Percentiles rank a stretch among this genome's conserved stretches.
These are phyloP conservation scores for Peromyscus nudipes DNA, from an alignment of 2,797 vertebrate species.

Conservation along the genomic window DNA sequence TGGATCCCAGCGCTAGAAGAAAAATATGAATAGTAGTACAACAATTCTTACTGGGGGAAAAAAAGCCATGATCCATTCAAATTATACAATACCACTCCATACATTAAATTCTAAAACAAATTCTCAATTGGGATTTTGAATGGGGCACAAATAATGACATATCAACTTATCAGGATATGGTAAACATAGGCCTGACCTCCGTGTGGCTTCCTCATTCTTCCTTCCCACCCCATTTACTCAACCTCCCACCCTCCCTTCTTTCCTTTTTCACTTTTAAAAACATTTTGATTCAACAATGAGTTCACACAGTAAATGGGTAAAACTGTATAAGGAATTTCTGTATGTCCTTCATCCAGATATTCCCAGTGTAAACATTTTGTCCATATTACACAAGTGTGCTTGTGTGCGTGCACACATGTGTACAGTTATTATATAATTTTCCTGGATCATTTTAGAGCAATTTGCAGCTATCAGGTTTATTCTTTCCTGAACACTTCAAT, in stretches of 20 bases:
- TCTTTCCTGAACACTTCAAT: slow-evolving; percentile 34
- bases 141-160: background rate
- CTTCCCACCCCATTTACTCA: too few species aligned
- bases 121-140: slow-evolving; percentile 9
- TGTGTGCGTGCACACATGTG: too few species aligned
- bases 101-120: slow-evolving; percentile 18
- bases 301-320: background rate
- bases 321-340: slow-evolving; percentile 11
- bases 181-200: background rate
- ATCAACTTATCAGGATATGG: background rate
- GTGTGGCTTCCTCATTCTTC: too few species aligned
- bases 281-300: background rate
- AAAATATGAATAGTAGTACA: background rate
- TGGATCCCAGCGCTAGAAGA: background rate
- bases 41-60: background rate
- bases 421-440: background rate
- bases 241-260: too few species aligned
- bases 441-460: background rate
- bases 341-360: background rate
- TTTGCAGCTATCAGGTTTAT: background rate
- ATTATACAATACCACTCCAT: background rate
- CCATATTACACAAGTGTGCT: background rate
- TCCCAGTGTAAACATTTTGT: background rate
- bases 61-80: background rate
- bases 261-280: background rate